Evolutionary conservation across 2,113 vertebrate genomes (phyloP).

Genomic region (Neoarius graeffei): DNA sequence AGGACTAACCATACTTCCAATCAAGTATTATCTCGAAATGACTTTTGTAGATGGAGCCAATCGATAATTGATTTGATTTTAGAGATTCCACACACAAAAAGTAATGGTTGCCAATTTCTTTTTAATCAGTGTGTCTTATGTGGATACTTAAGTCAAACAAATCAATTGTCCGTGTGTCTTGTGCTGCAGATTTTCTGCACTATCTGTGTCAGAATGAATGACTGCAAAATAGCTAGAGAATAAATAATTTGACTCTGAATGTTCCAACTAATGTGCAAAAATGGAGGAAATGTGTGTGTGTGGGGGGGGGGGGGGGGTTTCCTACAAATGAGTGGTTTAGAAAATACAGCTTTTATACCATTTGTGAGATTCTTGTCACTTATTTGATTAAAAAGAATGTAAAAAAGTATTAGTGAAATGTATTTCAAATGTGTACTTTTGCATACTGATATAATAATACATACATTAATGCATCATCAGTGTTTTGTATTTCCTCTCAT

Average conservation of each 20-base stretch:
- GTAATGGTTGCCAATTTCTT: constrained; percentile 2
- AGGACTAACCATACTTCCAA: constrained; percentile 33
- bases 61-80: constrained; percentile 40
- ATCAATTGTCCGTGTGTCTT: constrained; percentile 11
- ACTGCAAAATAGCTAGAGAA: not conserved
- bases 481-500: constrained; percentile 8
- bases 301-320: not conserved
- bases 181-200: constrained; percentile 6
- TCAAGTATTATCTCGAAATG: constrained; percentile 36
- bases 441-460: constrained; percentile 24
- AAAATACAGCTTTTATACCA: constrained; percentile 33
- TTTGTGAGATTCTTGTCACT: constrained; percentile 13
- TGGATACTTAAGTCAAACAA: constrained; percentile 17
- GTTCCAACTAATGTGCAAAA: constrained; percentile 10
- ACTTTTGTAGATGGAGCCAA: not conserved
- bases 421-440: constrained; percentile 22
- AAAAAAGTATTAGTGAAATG: not conserved
- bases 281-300: not conserved
- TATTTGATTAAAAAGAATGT: constrained; percentile 36
- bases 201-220: not conserved
- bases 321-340: not conserved
- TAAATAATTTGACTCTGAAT: not conserved
- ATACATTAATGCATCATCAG: constrained; percentile 9
- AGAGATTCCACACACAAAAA: constrained; percentile 26
- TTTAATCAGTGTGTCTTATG: constrained; percentile 35